phyloP scores from a whole-genome alignment of 2,888 invertebrate genomes.

The Calliopum simillimum region DNA sequence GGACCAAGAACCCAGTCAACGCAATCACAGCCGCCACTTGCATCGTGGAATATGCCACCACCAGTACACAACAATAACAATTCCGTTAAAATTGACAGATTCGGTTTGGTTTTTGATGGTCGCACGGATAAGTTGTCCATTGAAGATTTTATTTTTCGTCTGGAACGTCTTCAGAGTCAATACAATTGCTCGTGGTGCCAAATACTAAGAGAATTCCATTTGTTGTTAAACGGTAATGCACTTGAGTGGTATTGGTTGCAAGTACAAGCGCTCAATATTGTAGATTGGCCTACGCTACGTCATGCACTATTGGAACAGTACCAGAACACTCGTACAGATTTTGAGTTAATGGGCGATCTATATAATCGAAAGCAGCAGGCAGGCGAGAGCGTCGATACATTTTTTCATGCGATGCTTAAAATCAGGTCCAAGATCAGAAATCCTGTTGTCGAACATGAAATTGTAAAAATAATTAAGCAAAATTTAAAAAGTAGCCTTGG shows the following conservation, averaged over 20 bases:
- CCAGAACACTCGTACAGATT: slow-evolving; percentile 18
- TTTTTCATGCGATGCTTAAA: slow-evolving; percentile 14
- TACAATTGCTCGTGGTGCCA: slow-evolving; percentile 16
- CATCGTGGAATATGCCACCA: too few relatives aligned
- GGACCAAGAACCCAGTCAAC: too few relatives aligned
- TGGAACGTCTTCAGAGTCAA: slow-evolving; percentile 26
- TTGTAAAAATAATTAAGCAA: slow-evolving; percentile 1
- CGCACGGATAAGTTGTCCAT: background rate
- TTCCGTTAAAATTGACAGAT: slow-evolving; percentile 32
- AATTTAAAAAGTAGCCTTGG: background rate
- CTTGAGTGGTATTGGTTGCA: slow-evolving; percentile 36
- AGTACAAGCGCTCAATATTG: background rate
- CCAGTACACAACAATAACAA: too few relatives aligned
- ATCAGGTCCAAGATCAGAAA: background rate
- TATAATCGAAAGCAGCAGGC: slow-evolving; percentile 26
- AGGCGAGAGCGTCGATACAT: slow-evolving; percentile 24
- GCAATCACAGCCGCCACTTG: too few relatives aligned
- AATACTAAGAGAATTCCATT: slow-evolving; percentile 28
- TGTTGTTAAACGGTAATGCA: slow-evolving; percentile 15
- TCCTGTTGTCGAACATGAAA: background rate
- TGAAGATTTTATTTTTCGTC: slow-evolving; percentile 32
- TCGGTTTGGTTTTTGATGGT: slow-evolving; percentile 30
- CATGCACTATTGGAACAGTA: slow-evolving; percentile 25
- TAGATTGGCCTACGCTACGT: slow-evolving; percentile 26
- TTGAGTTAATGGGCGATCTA: slow-evolving; percentile 30